A percentile compares a stretch with the other conserved stretches of the same genome.
Evolutionary conservation across 35 echinoderm and acorn worm species (phyloP).

Genomic region (Lytechinus pictus): DNA sequence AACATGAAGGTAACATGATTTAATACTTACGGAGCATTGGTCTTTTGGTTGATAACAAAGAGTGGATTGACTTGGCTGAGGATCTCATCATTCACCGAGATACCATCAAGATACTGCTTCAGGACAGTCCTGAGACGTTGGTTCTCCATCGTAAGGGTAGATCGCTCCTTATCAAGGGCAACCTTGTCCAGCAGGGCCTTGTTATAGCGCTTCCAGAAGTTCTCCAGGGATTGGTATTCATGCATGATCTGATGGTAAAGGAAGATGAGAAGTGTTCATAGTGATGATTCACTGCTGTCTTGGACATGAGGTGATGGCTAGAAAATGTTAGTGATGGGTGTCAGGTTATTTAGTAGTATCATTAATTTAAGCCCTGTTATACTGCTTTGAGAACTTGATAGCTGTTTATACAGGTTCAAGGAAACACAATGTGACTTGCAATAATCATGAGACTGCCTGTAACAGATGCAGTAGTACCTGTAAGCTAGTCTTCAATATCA

Average conservation of each 20-base stretch:
- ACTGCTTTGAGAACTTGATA: too few species aligned
- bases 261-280: not conserved
- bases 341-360: too few species aligned
- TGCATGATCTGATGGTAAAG: conserved; percentile 84
- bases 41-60: conserved; percentile 97
- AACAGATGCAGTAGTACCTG: not conserved
- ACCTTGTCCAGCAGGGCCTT: conserved; percentile 96
- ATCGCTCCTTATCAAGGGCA: conserved; percentile 92
- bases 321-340: too few species aligned
- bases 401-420: too few species aligned
- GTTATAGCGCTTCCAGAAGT: conserved; percentile 99
- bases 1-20: too few species aligned
- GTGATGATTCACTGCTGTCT: not conserved
- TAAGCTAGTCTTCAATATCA: too few species aligned
- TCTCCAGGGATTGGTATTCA: conserved; percentile 93
- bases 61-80: conserved; percentile 97
- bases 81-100: conserved; percentile 99
- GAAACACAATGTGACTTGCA: too few species aligned
- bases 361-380: too few species aligned
- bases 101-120: conserved; percentile 99
- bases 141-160: conserved; percentile 87
- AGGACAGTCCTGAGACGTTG: conserved; percentile 86
- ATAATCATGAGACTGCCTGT: too few species aligned
- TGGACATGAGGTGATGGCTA: too few species aligned
- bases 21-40: conserved; percentile 91